Percentiles rank a stretch among this genome's conserved stretches.
phyloP scores from a whole-genome alignment of 2,888 invertebrate species.

The Epirrhoe alternata region DNA sequence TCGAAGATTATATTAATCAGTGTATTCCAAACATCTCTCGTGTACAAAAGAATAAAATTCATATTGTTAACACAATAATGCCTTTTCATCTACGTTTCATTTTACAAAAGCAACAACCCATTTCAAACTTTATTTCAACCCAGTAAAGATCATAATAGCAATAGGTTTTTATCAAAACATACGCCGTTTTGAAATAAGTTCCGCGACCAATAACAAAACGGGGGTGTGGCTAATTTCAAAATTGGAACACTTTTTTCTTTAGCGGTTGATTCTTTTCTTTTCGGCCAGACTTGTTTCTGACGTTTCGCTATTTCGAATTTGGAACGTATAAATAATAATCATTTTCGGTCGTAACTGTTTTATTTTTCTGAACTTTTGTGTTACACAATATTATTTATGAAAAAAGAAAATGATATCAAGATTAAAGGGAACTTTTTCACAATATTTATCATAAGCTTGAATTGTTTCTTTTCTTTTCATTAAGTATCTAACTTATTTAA shows the following conservation, averaged over 20 bases:
- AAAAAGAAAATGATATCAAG: neutral
- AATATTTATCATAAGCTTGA: too few relatives aligned
- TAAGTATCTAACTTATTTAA: too few relatives aligned
- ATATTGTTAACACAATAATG: conserved; percentile 48
- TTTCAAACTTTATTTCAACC: conserved; percentile 18
- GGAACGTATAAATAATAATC: conserved; percentile 28
- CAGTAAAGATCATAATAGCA: conserved; percentile 22
- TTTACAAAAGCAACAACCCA: neutral
- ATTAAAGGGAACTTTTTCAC: too few relatives aligned
- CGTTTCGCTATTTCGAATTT: conserved; percentile 36
- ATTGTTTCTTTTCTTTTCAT: too few relatives aligned
- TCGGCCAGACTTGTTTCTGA: conserved; percentile 56
- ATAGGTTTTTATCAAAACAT: conserved; percentile 29
- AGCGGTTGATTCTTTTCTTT: conserved; percentile 61
- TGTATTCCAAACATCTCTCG: conserved; percentile 46
- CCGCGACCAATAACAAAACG: conserved; percentile 74
- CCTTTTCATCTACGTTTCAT: conserved; percentile 24
- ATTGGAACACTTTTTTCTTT: conserved; percentile 76
- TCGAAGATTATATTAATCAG: conserved; percentile 16
- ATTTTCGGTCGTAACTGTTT: conserved; percentile 11
- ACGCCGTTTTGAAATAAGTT: conserved; percentile 48
- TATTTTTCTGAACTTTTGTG: neutral
- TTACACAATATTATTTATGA: neutral
- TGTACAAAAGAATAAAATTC: conserved; percentile 61
- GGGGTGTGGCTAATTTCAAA: conserved; percentile 80